Base-by-base conservation (phyloP, 2,113 vertebrate genomes). In the Silurus asotus region DNA sequence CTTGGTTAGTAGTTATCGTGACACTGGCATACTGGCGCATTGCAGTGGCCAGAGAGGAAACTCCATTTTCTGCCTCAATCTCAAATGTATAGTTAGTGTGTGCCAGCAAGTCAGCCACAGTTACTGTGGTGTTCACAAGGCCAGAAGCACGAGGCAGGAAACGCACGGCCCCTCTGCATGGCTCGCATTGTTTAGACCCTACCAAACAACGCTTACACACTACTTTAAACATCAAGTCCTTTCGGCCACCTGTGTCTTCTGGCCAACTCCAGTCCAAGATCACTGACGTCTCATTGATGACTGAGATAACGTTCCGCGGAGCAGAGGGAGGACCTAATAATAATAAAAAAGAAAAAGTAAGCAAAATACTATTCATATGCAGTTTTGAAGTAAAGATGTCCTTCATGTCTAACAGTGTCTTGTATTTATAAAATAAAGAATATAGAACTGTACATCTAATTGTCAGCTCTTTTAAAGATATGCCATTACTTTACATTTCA, bases 241-340 rank as follows among this genome's bases (percentile, higher is more conserved):
- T 96, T 84, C 98, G 95, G 82, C 98, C 98, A 6, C 98, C 98
- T 0, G 95, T 93, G 93, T 99, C 97, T 89, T 96, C 96, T 0
- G 98, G 98, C 97, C 97, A 99, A 91, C 94, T 97, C 98, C 98
- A 99, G 87, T 99, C 98, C 91, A 99, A 95, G 92, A 99, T 99
- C 2, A 99, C 98, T 0, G 98, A 99, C 0, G 98, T 99, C 93
- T 99, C 98, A 0, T 99, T 99, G 93, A 99, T 99, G 92, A 97
- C 97, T 15, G 98, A 99, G 93, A 99, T 99, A 88, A 99, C 97
- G 3, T 99, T 99, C 74, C 97, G 95, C 0, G 98, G 98, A 90
- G 96, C 95, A 23, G 98, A 96, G 0, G 98, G 98, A 7, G 97
- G 97, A 88, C 97, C 98, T 99, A 92, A 0, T 25, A 62, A 82